A percentile compares a stretch with the other conserved stretches of the same genome.
Conservation (phyloP, 1,140 invertebrate species). For the Drosophila grimshawi region DNA sequence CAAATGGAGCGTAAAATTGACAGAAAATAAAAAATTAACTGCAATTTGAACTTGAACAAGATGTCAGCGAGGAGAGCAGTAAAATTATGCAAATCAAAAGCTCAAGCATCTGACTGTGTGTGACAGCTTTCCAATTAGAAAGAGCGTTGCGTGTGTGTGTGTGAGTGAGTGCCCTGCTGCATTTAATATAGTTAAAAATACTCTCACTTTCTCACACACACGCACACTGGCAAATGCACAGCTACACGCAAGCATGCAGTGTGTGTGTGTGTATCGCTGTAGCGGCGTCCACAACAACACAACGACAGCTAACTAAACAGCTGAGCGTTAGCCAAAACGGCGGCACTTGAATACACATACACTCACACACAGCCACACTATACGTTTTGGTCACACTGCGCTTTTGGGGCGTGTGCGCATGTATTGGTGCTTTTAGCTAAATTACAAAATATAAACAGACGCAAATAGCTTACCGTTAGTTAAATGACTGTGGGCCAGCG, state of each 20-base stretch:
- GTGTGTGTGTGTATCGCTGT: slow-evolving; percentile 7
- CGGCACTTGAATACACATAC: slow-evolving; percentile 30
- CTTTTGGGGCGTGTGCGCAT: slow-evolving; percentile 37
- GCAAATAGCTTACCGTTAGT: slow-evolving; percentile 44
- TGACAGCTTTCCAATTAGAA: slow-evolving; percentile 37
- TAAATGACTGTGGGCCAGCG: slow-evolving; percentile 14
- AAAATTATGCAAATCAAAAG: slow-evolving; percentile 39
- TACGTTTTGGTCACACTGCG: slow-evolving; percentile 26
- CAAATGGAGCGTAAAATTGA: slow-evolving; percentile 70
- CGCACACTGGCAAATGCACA: neutral
- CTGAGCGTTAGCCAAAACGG: slow-evolving; percentile 50
- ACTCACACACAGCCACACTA: neutral
- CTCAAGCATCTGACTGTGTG: slow-evolving; percentile 6
- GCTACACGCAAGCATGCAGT: neutral
- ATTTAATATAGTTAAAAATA: slow-evolving; percentile 38
- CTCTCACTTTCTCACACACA: slow-evolving; percentile 47
- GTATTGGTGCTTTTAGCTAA: slow-evolving; percentile 50
- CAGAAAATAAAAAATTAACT: slow-evolving; percentile 26
- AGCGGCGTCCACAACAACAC: slow-evolving; percentile 36
- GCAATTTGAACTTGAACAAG: slow-evolving; percentile 59
- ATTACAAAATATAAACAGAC: slow-evolving; percentile 54
- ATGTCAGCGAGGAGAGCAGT: slow-evolving; percentile 24
- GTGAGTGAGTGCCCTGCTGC: slow-evolving; percentile 10
- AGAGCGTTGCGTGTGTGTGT: slow-evolving; percentile 7
- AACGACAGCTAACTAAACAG: slow-evolving; percentile 48